Percentiles rank a stretch among this genome's conserved stretches.
These are phyloP conservation scores for Calliopum simillimum DNA, from an alignment of 2,888 invertebrate species.

Conservation along the genomic window DNA sequence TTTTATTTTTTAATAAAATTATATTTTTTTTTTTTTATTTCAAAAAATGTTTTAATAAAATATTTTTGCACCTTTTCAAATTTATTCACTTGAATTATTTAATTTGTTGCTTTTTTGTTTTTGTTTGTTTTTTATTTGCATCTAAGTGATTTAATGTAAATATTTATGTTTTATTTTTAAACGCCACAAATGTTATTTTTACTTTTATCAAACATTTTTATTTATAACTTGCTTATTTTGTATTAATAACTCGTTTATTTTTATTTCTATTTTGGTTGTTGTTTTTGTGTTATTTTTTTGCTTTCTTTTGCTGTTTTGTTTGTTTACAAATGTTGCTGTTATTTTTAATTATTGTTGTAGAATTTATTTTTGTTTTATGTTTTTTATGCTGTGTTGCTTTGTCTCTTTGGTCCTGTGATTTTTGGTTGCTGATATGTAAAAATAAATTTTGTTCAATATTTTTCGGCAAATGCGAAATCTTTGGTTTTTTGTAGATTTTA, in stretches of 20 bases:
- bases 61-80: neutral
- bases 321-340: constrained; percentile 14
- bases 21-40: neutral
- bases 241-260: constrained; percentile 29
- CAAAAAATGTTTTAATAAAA: neutral
- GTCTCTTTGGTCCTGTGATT: neutral
- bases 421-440: constrained; percentile 11
- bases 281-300: no score
- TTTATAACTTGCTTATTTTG: constrained; percentile 27
- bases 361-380: neutral
- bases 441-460: neutral
- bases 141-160: constrained; percentile 14
- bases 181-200: constrained; percentile 18
- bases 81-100: constrained; percentile 9
- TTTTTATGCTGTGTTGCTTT: neutral
- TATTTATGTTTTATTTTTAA: constrained; percentile 34
- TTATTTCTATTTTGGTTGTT: neutral
- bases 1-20: neutral
- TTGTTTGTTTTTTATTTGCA: constrained; percentile 9
- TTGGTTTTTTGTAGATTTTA: no score
- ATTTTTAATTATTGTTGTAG: constrained; percentile 5
- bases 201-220: constrained; percentile 25
- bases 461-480: no score
- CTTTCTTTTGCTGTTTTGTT: neutral
- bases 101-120: neutral